phyloP scores from a whole-genome alignment of 2,113 vertebrate species.

The Paralichthys olivaceus region DNA sequence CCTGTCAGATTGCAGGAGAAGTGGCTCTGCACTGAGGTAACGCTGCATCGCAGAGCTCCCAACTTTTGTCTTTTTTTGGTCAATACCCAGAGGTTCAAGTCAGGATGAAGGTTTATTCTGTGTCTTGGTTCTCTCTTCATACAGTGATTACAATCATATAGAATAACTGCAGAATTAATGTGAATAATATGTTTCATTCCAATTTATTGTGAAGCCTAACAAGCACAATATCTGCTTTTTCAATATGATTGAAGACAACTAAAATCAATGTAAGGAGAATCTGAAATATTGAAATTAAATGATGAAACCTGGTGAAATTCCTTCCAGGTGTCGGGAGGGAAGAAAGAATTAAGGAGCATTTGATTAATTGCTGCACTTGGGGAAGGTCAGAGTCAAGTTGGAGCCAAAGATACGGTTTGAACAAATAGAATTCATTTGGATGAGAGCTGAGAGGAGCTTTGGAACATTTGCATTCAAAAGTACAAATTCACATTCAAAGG shows the following conservation, averaged over 20 bases:
- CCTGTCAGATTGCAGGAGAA: conserved; percentile 33
- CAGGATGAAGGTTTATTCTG: neutral
- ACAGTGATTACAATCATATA: neutral
- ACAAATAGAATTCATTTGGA: neutral
- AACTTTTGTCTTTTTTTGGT: conserved; percentile 25
- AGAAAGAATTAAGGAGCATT: conserved; percentile 33
- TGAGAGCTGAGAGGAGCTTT: conserved; percentile 9
- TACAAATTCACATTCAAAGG: conserved; percentile 3
- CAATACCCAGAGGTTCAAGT: conserved; percentile 9
- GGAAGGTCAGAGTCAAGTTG: conserved; percentile 51
- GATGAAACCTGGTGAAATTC: conserved; percentile 59
- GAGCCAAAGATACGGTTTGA: conserved; percentile 7
- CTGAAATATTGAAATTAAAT: conserved; percentile 35
- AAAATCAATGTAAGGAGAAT: conserved; percentile 10
- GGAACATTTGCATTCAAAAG: conserved; percentile 16
- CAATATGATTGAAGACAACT: conserved; percentile 17
- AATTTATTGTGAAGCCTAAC: neutral
- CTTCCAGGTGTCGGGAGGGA: conserved; percentile 38
- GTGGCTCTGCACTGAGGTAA: conserved; percentile 10
- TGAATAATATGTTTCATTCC: neutral
- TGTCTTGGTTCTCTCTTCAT: neutral
- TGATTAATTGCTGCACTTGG: conserved; percentile 47
- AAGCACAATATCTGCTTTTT: neutral
- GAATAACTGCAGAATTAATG: neutral
- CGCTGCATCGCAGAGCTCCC: conserved; percentile 22